These are phyloP conservation scores for Anoplius nigerrimus DNA, from an alignment of 2,888 invertebrate species.

Conservation along the genomic window DNA sequence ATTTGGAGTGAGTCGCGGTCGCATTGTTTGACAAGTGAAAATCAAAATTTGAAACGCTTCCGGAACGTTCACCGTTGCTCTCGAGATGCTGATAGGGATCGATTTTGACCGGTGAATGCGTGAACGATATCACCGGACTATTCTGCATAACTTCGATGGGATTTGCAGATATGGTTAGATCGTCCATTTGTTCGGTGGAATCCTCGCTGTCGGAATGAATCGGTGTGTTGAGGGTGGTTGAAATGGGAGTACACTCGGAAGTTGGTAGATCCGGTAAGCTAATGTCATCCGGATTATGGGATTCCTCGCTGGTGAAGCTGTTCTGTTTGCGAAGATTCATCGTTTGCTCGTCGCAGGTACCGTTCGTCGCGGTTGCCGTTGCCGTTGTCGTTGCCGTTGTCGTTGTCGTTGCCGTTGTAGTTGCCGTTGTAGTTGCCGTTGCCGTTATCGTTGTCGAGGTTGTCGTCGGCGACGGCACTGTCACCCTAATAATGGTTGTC, in stretches of 20 bases:
- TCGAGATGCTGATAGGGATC: constrained; percentile 61
- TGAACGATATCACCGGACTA: constrained; percentile 71
- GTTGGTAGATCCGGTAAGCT: constrained; percentile 71
- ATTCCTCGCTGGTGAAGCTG: constrained; percentile 65
- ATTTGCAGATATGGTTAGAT: constrained; percentile 61
- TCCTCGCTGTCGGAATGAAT: constrained; percentile 72
- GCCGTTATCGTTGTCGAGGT: neutral
- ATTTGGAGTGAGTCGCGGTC: too few relatives aligned
- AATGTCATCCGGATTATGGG: constrained; percentile 70
- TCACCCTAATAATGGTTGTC: too few relatives aligned
- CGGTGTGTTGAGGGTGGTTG: constrained; percentile 72
- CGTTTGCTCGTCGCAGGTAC: constrained; percentile 25
- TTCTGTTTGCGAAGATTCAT: constrained; percentile 58
- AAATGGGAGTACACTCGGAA: constrained; percentile 70
- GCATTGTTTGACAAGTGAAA: constrained; percentile 38
- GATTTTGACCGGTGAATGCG: constrained; percentile 66
- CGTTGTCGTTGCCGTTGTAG: constrained; percentile 6
- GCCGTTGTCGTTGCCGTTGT: constrained; percentile 15
- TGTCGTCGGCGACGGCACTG: too few relatives aligned
- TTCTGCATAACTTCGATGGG: constrained; percentile 70
- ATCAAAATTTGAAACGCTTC: constrained; percentile 58
- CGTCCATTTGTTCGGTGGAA: constrained; percentile 59
- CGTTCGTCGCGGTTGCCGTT: constrained; percentile 21
- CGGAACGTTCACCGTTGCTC: constrained; percentile 36
- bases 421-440: constrained; percentile 12